Conservation (phyloP, 1,140 invertebrate species). For the Drosophila pruinosa region DNA sequence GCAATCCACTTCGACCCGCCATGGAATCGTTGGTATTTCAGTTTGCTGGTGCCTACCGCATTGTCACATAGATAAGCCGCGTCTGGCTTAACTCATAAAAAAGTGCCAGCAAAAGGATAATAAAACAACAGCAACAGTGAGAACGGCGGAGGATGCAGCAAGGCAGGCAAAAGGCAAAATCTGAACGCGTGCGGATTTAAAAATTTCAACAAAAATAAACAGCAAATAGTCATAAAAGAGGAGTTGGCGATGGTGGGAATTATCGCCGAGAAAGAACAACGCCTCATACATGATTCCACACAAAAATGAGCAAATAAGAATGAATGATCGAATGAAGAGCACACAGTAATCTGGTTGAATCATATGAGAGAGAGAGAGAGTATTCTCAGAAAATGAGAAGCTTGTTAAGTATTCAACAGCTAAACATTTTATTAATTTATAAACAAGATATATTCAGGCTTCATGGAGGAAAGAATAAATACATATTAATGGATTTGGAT, state of each 20-base stretch:
- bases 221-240: conserved; percentile 56
- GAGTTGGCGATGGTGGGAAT: conserved; percentile 54
- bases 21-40: conserved; percentile 8
- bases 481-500: too few relatives aligned
- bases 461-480: too few relatives aligned
- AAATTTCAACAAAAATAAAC: conserved; percentile 77
- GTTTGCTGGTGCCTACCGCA: conserved; percentile 70
- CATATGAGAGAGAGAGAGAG: too few relatives aligned
- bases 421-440: too few relatives aligned
- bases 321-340: background rate
- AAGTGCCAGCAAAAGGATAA: conserved; percentile 76
- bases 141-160: background rate
- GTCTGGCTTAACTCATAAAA: conserved; percentile 81
- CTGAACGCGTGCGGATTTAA: conserved; percentile 75
- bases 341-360: too few relatives aligned
- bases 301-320: background rate
- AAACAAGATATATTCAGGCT: too few relatives aligned
- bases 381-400: too few relatives aligned
- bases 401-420: too few relatives aligned
- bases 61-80: conserved; percentile 80
- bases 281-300: conserved; percentile 42
- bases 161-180: conserved; percentile 15
- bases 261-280: conserved; percentile 28
- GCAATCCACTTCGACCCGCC: conserved; percentile 6
- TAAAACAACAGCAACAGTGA: conserved; percentile 51